phyloP scores from a whole-genome alignment of 2,797 vertebrate species.

The Chiropotes sagulatus region DNA sequence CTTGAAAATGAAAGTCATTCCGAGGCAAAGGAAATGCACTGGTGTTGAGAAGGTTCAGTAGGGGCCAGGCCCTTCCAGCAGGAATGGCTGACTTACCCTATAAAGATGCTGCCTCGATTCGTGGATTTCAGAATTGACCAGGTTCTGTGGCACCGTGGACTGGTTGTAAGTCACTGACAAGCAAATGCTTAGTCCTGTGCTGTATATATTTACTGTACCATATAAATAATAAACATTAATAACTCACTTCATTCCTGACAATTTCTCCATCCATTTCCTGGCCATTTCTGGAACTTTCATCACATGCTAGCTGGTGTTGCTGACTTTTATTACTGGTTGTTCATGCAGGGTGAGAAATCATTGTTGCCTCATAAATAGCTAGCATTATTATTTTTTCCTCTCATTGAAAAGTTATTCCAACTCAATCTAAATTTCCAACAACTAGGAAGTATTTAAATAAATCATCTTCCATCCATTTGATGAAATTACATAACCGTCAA shows the following conservation, averaged over 20 bases:
- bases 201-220: neutral
- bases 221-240: constrained; percentile 59
- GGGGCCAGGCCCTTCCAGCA: neutral
- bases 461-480: neutral
- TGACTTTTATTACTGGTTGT: constrained; percentile 51
- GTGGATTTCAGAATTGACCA: neutral
- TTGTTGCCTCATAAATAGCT: constrained; percentile 14
- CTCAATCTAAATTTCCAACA: constrained; percentile 51
- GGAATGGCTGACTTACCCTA: neutral
- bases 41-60: neutral
- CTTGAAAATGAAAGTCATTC: neutral
- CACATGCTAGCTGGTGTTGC: neutral
- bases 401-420: constrained; percentile 56
- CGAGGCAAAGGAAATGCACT: neutral
- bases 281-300: constrained; percentile 22
- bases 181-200: neutral
- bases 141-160: neutral
- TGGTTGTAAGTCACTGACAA: neutral
- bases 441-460: constrained; percentile 44
- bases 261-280: neutral
- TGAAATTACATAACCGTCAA: constrained; percentile 34
- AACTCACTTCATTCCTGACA: neutral
- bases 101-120: neutral
- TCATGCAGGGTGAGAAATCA: constrained; percentile 24
- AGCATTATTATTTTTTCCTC: neutral